Percentiles rank a stretch among this genome's conserved stretches.
phyloP scores from a whole-genome alignment of 2,113 vertebrate species.

The Pundamilia nyererei region DNA sequence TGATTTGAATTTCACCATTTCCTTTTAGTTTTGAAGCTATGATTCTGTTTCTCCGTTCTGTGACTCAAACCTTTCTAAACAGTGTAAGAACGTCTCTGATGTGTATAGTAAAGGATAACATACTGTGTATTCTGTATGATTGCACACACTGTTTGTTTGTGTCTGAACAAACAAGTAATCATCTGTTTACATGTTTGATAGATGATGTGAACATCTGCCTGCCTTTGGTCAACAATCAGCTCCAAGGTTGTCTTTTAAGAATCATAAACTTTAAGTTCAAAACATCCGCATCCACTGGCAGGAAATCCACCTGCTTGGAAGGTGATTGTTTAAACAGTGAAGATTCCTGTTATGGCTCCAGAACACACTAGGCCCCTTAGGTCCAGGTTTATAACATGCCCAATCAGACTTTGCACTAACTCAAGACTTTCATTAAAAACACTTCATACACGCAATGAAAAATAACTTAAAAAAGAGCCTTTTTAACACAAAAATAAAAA shows the following conservation, averaged over 20 bases:
- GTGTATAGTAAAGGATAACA: not conserved
- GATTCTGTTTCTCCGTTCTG: not conserved
- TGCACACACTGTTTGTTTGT: not conserved
- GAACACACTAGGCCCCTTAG: not conserved
- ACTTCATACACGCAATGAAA: not conserved
- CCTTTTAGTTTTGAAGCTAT: not conserved
- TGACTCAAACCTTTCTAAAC: not conserved
- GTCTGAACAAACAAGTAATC: slow-evolving; percentile 15
- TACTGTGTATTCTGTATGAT: not conserved
- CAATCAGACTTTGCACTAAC: not conserved
- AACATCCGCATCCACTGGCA: slow-evolving; percentile 20
- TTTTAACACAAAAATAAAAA: not conserved
- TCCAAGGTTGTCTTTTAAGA: not conserved
- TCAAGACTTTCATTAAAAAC: slow-evolving; percentile 11
- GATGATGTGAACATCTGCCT: not conserved
- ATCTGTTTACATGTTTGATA: slow-evolving; percentile 26
- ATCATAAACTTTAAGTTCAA: not conserved
- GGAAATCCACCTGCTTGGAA: slow-evolving; percentile 32
- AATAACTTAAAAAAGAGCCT: not conserved
- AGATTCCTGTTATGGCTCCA: slow-evolving; percentile 47
- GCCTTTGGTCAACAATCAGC: not conserved
- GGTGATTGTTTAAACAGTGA: slow-evolving; percentile 36
- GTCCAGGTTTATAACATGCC: slow-evolving; percentile 5
- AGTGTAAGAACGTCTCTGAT: not conserved
- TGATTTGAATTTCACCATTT: not conserved